Percentiles rank a stretch among this genome's conserved stretches.
Evolutionary conservation across 2,113 vertebrate species (phyloP).

Genomic region (Illadopsis cleaveri): DNA sequence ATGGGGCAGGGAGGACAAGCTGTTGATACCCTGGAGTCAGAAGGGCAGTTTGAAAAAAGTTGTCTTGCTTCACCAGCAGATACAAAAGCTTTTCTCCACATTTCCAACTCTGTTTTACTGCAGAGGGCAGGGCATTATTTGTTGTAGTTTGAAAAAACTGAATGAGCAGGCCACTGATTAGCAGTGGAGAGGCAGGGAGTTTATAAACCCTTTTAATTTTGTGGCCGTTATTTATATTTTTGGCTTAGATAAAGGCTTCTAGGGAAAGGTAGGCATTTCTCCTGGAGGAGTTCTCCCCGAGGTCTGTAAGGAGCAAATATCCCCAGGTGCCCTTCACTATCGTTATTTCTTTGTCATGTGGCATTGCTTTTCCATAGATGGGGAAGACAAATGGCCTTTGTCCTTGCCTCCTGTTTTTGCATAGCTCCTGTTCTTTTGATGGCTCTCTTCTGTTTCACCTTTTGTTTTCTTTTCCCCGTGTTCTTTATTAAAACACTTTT

Average conservation of each 20-base stretch:
- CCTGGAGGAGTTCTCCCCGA: background rate
- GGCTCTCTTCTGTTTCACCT: background rate
- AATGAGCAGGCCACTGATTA: background rate
- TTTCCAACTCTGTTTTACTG: background rate
- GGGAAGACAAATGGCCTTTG: background rate
- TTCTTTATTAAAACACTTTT: too few species aligned
- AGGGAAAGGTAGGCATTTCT: background rate
- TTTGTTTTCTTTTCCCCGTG: background rate
- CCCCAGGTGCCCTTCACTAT: background rate
- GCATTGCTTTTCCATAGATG: background rate
- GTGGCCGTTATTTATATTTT: background rate
- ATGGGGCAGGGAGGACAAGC: background rate
- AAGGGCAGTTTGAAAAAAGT: conserved; percentile 1
- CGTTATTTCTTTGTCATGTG: background rate
- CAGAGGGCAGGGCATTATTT: background rate
- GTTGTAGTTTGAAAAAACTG: background rate
- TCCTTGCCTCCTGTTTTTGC: background rate
- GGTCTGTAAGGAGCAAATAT: background rate
- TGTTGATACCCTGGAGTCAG: conserved; percentile 17
- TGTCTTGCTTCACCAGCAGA: background rate
- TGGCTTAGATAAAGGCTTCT: background rate
- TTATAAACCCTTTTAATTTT: background rate
- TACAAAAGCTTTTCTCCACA: background rate
- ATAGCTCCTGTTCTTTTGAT: background rate
- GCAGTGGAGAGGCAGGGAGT: background rate